A percentile compares a stretch with the other conserved stretches of the same genome.
Evolutionary conservation across 2,888 invertebrate species (phyloP).

Genomic region (Busseola fusca): DNA sequence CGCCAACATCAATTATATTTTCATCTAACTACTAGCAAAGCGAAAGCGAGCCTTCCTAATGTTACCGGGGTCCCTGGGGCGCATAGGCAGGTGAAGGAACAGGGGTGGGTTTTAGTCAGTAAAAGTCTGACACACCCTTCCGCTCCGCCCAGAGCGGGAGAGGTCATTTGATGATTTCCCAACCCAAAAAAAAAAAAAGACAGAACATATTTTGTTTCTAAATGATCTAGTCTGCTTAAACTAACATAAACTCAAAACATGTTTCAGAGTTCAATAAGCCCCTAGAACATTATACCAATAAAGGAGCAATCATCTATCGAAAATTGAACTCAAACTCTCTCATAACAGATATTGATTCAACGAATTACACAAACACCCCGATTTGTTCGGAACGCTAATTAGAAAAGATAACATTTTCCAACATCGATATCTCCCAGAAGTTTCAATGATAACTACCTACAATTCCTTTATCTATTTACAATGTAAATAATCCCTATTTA

Average conservation of each 20-base stretch:
- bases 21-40: constrained; percentile 16
- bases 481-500: constrained; percentile 59
- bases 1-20: constrained; percentile 20
- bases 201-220: not conserved
- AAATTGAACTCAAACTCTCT: constrained; percentile 30
- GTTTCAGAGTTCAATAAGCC: not conserved
- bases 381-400: constrained; percentile 33
- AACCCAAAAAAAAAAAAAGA: too few species aligned
- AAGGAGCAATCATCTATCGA: constrained; percentile 24
- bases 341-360: constrained; percentile 20
- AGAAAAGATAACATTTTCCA: constrained; percentile 40
- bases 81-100: too few species aligned
- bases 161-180: too few species aligned
- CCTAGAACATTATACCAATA: constrained; percentile 7
- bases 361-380: constrained; percentile 23
- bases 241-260: not conserved
- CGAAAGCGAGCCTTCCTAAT: constrained; percentile 22
- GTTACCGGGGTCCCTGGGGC: too few species aligned
- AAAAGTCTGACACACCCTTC: too few species aligned
- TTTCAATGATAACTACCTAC: constrained; percentile 63
- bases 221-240: not conserved
- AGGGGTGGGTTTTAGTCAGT: too few species aligned
- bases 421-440: constrained; percentile 54
- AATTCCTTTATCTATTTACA: constrained; percentile 64
- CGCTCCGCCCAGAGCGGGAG: too few species aligned